These are phyloP conservation scores for Malurus splendens DNA, from an alignment of 2,797 vertebrate species.

Conservation along the genomic window DNA sequence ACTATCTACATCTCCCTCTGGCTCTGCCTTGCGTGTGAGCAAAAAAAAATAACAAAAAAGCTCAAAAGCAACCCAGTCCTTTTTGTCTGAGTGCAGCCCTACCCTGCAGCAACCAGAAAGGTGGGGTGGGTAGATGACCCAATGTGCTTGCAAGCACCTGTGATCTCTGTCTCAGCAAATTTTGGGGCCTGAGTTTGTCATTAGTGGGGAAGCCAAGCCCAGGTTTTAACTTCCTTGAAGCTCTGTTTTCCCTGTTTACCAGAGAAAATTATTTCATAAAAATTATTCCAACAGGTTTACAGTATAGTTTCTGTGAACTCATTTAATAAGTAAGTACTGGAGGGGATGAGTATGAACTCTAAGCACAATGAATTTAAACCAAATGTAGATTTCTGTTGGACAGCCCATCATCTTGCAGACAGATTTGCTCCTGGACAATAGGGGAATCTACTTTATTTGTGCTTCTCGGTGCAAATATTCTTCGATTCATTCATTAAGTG, in stretches of 20 bases:
- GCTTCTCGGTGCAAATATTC: background rate
- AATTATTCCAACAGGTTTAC: conserved; percentile 17
- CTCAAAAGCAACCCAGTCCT: background rate
- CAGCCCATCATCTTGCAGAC: background rate
- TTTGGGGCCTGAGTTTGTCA: conserved; percentile 36
- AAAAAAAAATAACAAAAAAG: background rate
- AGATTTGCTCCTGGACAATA: background rate
- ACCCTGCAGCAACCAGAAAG: conserved; percentile 37
- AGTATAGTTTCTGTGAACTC: conserved; percentile 37
- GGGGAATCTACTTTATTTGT: background rate
- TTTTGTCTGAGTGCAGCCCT: background rate
- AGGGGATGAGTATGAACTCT: conserved; percentile 19
- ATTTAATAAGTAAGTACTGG: conserved; percentile 15
- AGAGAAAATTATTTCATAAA: conserved; percentile 44
- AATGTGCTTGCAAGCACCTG: conserved; percentile 40
- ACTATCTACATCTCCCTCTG: background rate
- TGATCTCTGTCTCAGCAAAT: conserved; percentile 58
- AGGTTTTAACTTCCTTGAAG: conserved; percentile 52
- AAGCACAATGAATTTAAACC: background rate
- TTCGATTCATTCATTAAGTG: background rate
- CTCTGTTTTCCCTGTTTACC: conserved; percentile 42
- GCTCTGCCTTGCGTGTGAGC: background rate
- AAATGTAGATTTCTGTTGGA: background rate
- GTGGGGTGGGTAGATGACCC: background rate
- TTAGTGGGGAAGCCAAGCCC: conserved; percentile 47